Evolutionary conservation across 1,140 invertebrate species (phyloP).

Genomic region (Leptonema lineaticorne): DNA sequence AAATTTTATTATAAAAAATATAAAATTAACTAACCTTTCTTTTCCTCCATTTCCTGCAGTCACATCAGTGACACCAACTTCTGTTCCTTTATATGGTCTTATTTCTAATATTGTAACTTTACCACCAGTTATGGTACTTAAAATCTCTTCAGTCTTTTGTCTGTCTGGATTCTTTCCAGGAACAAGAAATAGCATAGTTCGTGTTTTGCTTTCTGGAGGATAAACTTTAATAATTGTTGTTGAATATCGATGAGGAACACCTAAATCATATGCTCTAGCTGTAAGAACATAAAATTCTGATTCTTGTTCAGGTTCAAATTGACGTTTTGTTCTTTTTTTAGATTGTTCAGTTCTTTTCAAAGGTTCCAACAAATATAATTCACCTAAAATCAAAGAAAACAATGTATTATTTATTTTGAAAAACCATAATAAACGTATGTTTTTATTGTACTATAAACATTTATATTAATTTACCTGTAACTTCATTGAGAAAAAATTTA

Average conservation of each 20-base stretch:
- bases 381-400: slow-evolving; percentile 46
- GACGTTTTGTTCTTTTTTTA: slow-evolving; percentile 53
- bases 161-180: slow-evolving; percentile 72
- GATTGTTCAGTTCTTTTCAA: slow-evolving; percentile 51
- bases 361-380: slow-evolving; percentile 55
- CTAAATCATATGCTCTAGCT: slow-evolving; percentile 77
- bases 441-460: too few species aligned
- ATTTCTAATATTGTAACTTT: slow-evolving; percentile 73
- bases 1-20: background rate
- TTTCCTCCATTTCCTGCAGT: slow-evolving; percentile 44
- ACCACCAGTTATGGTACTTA: slow-evolving; percentile 74
- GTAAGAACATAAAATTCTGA: slow-evolving; percentile 64
- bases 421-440: too few species aligned
- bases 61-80: slow-evolving; percentile 53
- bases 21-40: slow-evolving; percentile 43
- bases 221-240: slow-evolving; percentile 67
- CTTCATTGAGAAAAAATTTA: slow-evolving; percentile 76
- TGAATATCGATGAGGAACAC: slow-evolving; percentile 70
- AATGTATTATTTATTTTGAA: background rate
- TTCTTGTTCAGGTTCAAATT: slow-evolving; percentile 50
- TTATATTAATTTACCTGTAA: slow-evolving; percentile 74
- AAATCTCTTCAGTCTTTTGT: slow-evolving; percentile 67
- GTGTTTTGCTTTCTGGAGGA: slow-evolving; percentile 65
- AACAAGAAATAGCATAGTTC: slow-evolving; percentile 77
- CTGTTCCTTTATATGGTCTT: slow-evolving; percentile 63